Base-by-base conservation (phyloP, 1,140 invertebrate genomes). In the Dendroctonus valens region DNA sequence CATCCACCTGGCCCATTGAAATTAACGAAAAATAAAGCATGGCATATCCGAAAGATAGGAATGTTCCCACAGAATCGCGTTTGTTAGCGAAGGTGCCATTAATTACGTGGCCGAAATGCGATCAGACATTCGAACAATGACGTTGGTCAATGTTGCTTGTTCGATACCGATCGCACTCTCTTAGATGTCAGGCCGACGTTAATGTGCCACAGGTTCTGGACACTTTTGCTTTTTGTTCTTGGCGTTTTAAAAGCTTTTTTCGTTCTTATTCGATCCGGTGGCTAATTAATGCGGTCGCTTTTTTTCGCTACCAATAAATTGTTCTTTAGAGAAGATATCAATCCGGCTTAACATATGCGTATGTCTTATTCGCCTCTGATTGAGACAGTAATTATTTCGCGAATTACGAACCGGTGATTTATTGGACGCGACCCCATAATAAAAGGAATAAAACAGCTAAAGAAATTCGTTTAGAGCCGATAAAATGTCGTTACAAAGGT, bases 71-170 rank as follows among this genome's bases (percentile, higher is more conserved):
- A 66, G 68, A 66, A 59, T 66, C 68, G 59, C 54, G 39, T 52
- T 40, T 26, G 55, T 41, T 61, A 58, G 38, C 12, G 46, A 44
- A 69, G 64, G 68, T 69, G 68, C 68, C 63, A 69, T 69, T 69
- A 69, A 69, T 69, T 69, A 69, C 64, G 51, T 69, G 68, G 58
- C 68, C 64, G 59, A 69, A 69, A 69, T 66, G 63, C 68, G 58
- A 54, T 63, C 49, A 52, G 59, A 65, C 68, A 66, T 59, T 51
- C 63, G 68, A 69, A 69, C 68, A 66, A 66, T 69, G 68, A 69
- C 63, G 68, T 66, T 66, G 68, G 63, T 46, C 67, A 55, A 59
- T 69, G 67, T 65, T 61, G 62, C 58, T 57, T 46, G 61, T 65
- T 61, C 59, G 68, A 69, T 69, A 69, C 68, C 57, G 62, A 69